phyloP scores from a whole-genome alignment of 2,797 vertebrate species.

The Phataginus tetradactyla region DNA sequence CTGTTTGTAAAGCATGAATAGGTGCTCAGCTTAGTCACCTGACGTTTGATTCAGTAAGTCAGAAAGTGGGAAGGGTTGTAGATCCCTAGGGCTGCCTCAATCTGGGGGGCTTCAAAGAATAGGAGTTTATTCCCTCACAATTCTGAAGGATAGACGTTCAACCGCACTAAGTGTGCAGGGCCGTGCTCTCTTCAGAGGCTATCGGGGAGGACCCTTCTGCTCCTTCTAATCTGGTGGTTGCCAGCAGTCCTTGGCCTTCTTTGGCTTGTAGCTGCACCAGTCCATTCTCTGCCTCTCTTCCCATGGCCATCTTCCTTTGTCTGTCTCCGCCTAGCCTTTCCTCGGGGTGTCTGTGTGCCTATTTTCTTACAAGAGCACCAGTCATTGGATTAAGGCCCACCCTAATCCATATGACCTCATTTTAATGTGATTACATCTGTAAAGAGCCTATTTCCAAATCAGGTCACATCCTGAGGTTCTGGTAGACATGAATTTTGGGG shows the following conservation, averaged over 20 bases:
- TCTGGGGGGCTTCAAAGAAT: not conserved
- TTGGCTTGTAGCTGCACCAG: not conserved
- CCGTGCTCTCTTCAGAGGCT: not conserved
- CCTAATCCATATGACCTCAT: not conserved
- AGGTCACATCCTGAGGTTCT: not conserved
- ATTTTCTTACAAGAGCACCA: not conserved
- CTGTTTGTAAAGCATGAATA: rapidly evolving
- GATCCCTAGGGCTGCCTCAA: not conserved
- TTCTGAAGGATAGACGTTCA: not conserved
- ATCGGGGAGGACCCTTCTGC: not conserved
- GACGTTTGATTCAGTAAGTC: not conserved
- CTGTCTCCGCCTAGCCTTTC: not conserved
- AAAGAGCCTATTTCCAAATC: not conserved
- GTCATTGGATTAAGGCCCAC: not conserved
- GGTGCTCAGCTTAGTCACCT: not conserved
- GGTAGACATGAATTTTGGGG: not conserved
- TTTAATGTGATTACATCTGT: not conserved
- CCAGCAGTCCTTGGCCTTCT: not conserved
- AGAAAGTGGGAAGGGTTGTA: not conserved
- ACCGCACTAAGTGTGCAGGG: not conserved
- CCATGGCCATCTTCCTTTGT: not conserved
- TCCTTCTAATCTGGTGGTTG: not conserved
- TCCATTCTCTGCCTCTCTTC: not conserved
- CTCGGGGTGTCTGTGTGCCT: not conserved
- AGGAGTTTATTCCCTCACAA: not conserved